phyloP scores from a whole-genome alignment of 2,797 vertebrate genomes.

The Alca torda region DNA sequence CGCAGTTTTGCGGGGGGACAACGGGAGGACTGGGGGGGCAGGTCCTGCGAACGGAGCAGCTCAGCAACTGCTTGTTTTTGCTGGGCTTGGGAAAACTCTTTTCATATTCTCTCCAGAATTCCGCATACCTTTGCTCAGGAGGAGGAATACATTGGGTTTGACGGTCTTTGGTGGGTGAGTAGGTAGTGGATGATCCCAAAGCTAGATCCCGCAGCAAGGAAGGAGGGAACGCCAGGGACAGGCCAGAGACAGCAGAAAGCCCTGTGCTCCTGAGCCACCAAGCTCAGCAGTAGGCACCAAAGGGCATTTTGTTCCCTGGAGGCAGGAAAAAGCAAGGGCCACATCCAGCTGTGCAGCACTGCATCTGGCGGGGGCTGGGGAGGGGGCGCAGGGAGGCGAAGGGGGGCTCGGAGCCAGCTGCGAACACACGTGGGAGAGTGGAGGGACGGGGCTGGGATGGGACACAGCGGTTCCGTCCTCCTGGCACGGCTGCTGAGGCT shows the following conservation, averaged over 20 bases:
- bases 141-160: background rate
- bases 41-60: background rate
- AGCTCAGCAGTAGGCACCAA: background rate
- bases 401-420: rapidly evolving
- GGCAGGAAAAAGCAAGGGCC: background rate
- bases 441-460: background rate
- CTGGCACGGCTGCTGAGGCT: background rate
- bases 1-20: background rate
- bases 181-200: background rate
- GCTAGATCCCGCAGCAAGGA: background rate
- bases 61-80: background rate
- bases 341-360: background rate
- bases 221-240: background rate
- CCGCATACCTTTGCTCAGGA: background rate
- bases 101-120: background rate
- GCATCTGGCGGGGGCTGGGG: background rate
- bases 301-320: background rate
- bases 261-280: background rate
- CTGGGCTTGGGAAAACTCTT: background rate
- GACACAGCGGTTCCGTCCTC: rapidly evolving
- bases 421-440: rapidly evolving
- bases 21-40: background rate
- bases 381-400: background rate
- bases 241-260: background rate
- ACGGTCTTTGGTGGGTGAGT: background rate